phyloP scores from a whole-genome alignment of 2,797 vertebrate species.

The Ispidina picta region DNA sequence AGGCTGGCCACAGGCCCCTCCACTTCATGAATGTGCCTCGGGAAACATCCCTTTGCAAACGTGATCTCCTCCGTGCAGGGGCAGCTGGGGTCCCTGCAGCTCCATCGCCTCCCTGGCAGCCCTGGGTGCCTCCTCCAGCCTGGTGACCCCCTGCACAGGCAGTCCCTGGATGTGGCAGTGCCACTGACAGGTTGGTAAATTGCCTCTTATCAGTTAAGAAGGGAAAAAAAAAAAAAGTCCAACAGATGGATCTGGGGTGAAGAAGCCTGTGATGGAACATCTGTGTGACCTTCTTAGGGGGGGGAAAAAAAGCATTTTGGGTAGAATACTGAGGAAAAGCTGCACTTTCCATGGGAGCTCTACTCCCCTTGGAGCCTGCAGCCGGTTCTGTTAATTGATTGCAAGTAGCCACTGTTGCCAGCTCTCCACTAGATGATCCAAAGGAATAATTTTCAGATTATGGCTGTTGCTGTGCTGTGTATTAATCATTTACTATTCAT shows the following conservation, averaged over 20 bases:
- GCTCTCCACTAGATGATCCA: neutral
- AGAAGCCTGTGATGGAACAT: accelerated
- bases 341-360: neutral
- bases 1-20: too few relatives aligned
- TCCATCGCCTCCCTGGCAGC: accelerated
- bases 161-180: accelerated
- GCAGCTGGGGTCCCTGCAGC: neutral
- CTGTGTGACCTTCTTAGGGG: neutral
- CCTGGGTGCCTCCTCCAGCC: neutral
- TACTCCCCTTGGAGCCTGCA: neutral
- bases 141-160: neutral
- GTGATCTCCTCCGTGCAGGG: too few relatives aligned
- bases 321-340: accelerated
- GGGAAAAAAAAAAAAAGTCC: neutral
- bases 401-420: neutral
- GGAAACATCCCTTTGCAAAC: too few relatives aligned
- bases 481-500: slow-evolving; percentile 51
- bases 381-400: neutral
- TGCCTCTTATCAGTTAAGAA: accelerated
- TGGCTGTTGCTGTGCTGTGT: neutral
- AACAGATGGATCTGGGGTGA: accelerated
- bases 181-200: accelerated
- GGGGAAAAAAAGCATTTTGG: accelerated
- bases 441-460: neutral
- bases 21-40: too few relatives aligned